These are phyloP conservation scores for Uromys caudimaculatus DNA, from an alignment of 2,797 vertebrate species.

Conservation along the genomic window DNA sequence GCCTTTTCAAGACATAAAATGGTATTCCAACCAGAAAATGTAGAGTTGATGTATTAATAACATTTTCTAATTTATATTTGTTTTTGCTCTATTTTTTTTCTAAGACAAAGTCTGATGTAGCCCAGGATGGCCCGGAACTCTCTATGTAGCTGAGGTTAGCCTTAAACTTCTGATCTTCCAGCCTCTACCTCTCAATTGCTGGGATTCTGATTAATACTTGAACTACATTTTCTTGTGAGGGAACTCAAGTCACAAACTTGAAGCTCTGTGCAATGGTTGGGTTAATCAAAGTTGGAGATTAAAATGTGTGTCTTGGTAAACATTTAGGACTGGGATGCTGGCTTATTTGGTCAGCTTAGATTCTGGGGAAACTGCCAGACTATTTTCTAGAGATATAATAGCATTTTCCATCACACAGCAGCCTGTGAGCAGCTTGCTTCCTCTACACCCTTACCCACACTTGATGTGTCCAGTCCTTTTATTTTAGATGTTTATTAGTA, in stretches of 20 bases:
- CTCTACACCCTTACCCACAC: neutral
- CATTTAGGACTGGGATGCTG: neutral
- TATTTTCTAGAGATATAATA: neutral
- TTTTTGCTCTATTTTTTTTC: neutral
- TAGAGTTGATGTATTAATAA: neutral
- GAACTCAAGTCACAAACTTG: neutral
- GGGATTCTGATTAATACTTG: neutral
- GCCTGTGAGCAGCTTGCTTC: too few species aligned
- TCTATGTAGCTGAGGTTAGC: neutral
- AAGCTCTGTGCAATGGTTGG: neutral
- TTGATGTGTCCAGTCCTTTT: neutral
- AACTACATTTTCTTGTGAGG: neutral
- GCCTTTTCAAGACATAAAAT: conserved; percentile 30
- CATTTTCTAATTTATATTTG: neutral
- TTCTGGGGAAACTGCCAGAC: neutral
- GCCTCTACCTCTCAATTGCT: neutral
- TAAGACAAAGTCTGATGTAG: neutral
- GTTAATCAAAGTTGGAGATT: neutral
- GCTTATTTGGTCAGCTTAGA: neutral
- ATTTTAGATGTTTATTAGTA: neutral
- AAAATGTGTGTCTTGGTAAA: neutral
- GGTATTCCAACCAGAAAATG: neutral
- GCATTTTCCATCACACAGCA: neutral
- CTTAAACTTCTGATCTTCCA: neutral
- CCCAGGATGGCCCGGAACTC: neutral